A percentile compares a stretch with the other conserved stretches of the same genome.
Conservation (phyloP, 2,888 invertebrate genomes). For the Tetragnatha montana region DNA sequence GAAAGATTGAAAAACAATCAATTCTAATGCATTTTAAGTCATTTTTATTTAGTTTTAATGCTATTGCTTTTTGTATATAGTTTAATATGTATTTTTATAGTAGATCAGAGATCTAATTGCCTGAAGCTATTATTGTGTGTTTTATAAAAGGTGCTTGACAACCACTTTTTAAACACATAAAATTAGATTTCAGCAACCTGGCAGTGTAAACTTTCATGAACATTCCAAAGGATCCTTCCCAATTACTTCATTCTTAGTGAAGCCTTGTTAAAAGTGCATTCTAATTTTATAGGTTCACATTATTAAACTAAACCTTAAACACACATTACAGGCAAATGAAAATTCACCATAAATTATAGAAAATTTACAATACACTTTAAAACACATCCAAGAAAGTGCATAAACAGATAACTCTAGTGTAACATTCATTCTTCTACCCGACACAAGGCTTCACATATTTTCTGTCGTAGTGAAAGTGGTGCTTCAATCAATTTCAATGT, state of each 20-base stretch:
- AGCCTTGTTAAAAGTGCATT: constrained; percentile 17
- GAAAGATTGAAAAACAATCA: neutral
- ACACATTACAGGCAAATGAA: too few relatives aligned
- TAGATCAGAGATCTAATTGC: neutral
- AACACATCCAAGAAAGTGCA: too few relatives aligned
- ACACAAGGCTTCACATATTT: constrained; percentile 45
- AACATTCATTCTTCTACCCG: neutral
- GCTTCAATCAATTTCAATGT: constrained; percentile 32
- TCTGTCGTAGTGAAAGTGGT: constrained; percentile 52
- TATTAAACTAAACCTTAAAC: too few relatives aligned
- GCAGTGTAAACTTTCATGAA: constrained; percentile 49
- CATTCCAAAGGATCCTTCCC: constrained; percentile 25
- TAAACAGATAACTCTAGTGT: neutral
- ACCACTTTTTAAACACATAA: constrained; percentile 29
- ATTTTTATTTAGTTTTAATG: neutral
- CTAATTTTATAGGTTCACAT: too few relatives aligned
- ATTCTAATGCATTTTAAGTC: neutral
- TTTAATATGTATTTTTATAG: neutral
- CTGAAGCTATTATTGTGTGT: neutral
- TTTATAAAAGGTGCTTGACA: neutral
- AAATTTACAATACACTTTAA: too few relatives aligned
- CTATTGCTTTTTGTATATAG: neutral
- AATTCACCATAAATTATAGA: too few relatives aligned
- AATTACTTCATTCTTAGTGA: constrained; percentile 50
- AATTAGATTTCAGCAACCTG: constrained; percentile 54